Percentiles rank a stretch among this genome's conserved stretches.
Conservation (phyloP, 2,888 invertebrate species). For the Baronia brevicornis region DNA sequence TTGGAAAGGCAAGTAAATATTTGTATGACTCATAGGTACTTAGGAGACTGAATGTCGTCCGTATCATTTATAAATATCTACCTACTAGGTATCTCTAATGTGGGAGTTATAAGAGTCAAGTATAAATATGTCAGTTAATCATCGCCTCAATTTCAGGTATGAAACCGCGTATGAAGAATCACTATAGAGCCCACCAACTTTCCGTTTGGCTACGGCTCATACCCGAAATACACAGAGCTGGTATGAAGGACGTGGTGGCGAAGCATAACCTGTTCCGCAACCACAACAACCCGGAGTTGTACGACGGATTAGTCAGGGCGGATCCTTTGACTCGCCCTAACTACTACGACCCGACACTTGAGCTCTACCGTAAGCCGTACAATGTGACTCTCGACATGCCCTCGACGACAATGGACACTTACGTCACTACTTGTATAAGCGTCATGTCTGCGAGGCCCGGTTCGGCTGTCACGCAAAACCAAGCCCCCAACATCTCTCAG, state of each 20-base stretch:
- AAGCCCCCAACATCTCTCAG: constrained; percentile 77
- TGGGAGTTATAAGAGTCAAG: too few relatives aligned
- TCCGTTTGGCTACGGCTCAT: constrained; percentile 96
- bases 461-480: constrained; percentile 61
- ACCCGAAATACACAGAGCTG: constrained; percentile 91
- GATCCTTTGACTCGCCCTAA: constrained; percentile 84
- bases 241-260: constrained; percentile 92
- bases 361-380: constrained; percentile 78
- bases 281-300: constrained; percentile 91
- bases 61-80: too few relatives aligned
- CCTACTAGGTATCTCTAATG: too few relatives aligned
- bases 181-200: constrained; percentile 96
- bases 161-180: constrained; percentile 94
- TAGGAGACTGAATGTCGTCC: too few relatives aligned
- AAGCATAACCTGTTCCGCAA: constrained; percentile 93
- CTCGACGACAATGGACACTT: constrained; percentile 77
- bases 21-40: too few relatives aligned
- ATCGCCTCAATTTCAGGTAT: constrained; percentile 84
- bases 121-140: too few relatives aligned
- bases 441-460: constrained; percentile 82
- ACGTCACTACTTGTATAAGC: constrained; percentile 81
- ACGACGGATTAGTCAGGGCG: constrained; percentile 91
- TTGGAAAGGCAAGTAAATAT: too few relatives aligned
- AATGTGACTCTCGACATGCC: constrained; percentile 71
- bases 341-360: constrained; percentile 77